These are phyloP conservation scores for Mola mola DNA, from an alignment of 2,113 vertebrate species.

Conservation along the genomic window DNA sequence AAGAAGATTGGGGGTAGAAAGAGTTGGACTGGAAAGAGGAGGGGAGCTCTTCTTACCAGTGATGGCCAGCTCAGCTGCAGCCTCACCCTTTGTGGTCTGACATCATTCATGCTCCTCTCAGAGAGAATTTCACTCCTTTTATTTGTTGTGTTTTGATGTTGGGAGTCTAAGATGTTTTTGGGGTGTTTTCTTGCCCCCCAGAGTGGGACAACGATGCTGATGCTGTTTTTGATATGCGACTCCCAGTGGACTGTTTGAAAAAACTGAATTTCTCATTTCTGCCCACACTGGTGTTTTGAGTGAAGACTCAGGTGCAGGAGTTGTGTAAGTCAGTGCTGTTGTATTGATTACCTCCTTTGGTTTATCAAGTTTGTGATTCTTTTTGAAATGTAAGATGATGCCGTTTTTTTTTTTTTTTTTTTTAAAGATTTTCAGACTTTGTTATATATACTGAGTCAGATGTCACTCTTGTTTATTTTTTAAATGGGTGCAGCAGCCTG, in stretches of 20 bases:
- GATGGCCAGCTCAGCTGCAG: not conserved
- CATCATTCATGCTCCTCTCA: conserved; percentile 22
- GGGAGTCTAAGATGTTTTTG: conserved; percentile 48
- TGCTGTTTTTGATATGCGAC: conserved; percentile 37
- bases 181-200: conserved; percentile 36
- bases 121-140: conserved; percentile 70
- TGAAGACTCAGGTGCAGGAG: not conserved
- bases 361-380: no score
- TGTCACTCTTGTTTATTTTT: no score
- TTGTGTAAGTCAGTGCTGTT: not conserved
- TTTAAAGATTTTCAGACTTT: not conserved
- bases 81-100: conserved; percentile 45
- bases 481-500: conserved; percentile 1
- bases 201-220: conserved; percentile 15
- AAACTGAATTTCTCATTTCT: conserved; percentile 21
- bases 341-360: conserved; percentile 17
- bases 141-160: conserved; percentile 68
- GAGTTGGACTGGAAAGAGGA: conserved; percentile 9
- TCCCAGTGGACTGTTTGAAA: conserved; percentile 23
- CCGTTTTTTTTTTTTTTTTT: not conserved
- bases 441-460: no score
- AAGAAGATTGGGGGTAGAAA: conserved; percentile 4
- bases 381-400: no score
- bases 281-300: not conserved
- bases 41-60: conserved; percentile 13